phyloP scores from a whole-genome alignment of 2,888 invertebrate species.

The Torymus tubicola region DNA sequence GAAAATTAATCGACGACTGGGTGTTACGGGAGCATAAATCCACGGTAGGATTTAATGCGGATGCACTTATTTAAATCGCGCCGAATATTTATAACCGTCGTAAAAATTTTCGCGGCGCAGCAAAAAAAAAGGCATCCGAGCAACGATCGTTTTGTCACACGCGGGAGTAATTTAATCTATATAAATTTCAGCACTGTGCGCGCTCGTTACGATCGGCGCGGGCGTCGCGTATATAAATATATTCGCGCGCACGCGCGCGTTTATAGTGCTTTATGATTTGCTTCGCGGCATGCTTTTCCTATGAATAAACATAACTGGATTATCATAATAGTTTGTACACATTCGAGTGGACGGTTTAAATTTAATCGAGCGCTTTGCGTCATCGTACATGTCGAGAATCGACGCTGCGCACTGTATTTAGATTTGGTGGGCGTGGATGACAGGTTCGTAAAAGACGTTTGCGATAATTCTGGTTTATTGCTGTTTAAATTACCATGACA shows the following conservation, averaged over 20 bases:
- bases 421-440: too few species aligned
- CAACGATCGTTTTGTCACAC: too few species aligned
- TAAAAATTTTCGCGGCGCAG: not conserved
- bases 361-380: slow-evolving; percentile 21
- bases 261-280: slow-evolving; percentile 6
- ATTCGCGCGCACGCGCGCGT: too few species aligned
- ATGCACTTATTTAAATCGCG: too few species aligned
- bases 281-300: slow-evolving; percentile 5
- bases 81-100: not conserved
- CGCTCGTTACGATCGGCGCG: slow-evolving; percentile 8
- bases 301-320: slow-evolving; percentile 34
- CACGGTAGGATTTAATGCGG: too few species aligned
- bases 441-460: too few species aligned
- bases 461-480: too few species aligned
- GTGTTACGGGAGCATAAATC: too few species aligned
- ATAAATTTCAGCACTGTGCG: not conserved
- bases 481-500: too few species aligned
- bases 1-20: too few species aligned
- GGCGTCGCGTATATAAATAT: not conserved
- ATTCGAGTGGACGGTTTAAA: slow-evolving; percentile 11
- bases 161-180: too few species aligned
- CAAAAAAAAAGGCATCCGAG: too few species aligned
- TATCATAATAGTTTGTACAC: not conserved
- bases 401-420: not conserved
- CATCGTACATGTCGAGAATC: not conserved